These are phyloP conservation scores for Pantelozetes paolii DNA, from an alignment of 2,888 invertebrate species.

Conservation along the genomic window DNA sequence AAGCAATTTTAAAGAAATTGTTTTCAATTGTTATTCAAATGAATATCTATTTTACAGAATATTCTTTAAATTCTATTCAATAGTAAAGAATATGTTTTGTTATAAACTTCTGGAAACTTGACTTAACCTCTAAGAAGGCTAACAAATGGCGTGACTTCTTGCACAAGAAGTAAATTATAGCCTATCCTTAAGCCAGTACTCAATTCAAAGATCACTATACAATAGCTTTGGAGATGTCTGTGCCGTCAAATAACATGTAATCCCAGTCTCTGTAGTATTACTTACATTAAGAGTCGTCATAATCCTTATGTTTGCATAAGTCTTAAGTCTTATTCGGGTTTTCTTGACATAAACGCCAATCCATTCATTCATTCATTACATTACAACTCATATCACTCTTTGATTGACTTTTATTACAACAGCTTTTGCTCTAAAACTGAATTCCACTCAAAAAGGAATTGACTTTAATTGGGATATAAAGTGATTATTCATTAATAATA, in stretches of 20 bases:
- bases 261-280: constrained; percentile 7
- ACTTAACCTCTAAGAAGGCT: background rate
- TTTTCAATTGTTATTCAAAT: background rate
- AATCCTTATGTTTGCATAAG: constrained; percentile 13
- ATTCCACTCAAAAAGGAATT: too few species aligned
- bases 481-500: too few species aligned
- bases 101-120: too few species aligned
- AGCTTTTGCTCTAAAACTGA: too few species aligned
- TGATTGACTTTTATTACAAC: too few species aligned
- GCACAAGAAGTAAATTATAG: background rate
- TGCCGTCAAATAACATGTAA: constrained; percentile 16
- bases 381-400: too few species aligned
- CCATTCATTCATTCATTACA: too few species aligned
- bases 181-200: background rate
- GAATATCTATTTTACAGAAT: background rate
- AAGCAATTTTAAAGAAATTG: background rate
- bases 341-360: background rate
- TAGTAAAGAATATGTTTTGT: too few species aligned
- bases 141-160: constrained; percentile 1
- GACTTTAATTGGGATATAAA: too few species aligned
- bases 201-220: background rate
- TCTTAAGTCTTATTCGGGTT: background rate
- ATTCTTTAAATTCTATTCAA: too few species aligned
- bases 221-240: background rate
- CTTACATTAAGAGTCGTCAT: constrained; percentile 3